Conservation (phyloP, 2,113 vertebrate species). For the Lathamus discolor region DNA sequence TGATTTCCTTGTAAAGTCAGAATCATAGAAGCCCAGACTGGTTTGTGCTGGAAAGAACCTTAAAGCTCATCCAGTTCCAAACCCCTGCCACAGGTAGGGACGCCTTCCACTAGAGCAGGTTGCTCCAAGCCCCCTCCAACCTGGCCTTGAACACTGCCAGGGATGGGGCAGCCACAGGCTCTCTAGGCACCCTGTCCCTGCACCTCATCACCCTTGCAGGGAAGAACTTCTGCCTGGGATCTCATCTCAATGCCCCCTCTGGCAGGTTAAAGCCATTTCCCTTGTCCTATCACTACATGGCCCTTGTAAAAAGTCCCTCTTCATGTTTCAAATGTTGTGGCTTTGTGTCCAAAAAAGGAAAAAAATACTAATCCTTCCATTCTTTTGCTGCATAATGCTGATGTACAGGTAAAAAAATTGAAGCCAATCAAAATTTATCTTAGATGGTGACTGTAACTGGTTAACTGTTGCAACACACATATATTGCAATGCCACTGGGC, state of each 20-base stretch:
- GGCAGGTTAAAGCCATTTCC: background rate
- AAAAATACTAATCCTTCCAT: too few species aligned
- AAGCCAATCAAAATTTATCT: background rate
- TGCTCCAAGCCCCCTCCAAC: background rate
- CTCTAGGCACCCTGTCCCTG: background rate
- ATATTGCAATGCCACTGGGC: background rate
- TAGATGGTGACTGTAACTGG: background rate
- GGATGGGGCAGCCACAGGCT: background rate
- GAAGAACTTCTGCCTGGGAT: background rate
- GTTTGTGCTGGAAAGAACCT: background rate
- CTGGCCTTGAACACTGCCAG: background rate
- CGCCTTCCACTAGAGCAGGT: background rate
- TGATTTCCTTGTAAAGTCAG: background rate
- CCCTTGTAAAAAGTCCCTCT: background rate
- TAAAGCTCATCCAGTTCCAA: background rate
- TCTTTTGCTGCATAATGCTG: background rate
- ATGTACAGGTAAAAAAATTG: background rate
- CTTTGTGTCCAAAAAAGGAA: too few species aligned
- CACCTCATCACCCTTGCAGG: background rate
- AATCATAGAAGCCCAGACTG: background rate
- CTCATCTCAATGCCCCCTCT: background rate
- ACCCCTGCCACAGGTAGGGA: background rate
- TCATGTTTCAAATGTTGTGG: background rate
- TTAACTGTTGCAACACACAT: background rate
- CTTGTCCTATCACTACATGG: background rate